Base-by-base conservation (phyloP, 2,888 invertebrate genomes). In the Dioctria linearis region DNA sequence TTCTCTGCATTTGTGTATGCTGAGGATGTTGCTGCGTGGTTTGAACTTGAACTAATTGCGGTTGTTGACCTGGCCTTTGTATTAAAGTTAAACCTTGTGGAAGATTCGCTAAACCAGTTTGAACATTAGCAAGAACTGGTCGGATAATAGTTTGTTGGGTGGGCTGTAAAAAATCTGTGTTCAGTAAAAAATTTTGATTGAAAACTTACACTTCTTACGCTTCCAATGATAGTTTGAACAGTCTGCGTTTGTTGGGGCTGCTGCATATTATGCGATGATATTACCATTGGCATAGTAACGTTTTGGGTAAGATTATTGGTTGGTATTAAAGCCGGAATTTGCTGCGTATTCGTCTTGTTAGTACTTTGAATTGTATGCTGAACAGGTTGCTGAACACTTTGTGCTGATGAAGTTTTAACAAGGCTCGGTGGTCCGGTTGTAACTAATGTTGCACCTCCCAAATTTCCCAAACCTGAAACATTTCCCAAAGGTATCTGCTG, bases 401-500 rank as follows among this genome's bases (percentile, higher is more conserved):
- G 85, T 3, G 86, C 82, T 37, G 86, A 76, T 59, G 87, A 86
- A 9, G 87, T 87, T 83, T 88, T 89, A 3, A 88, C 87, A 80
- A 88, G 82, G 43, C 87, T 85, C 4, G 88, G 88, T 83, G 88
- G 87, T 43, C 88, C 88, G 61, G 87, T 87, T 46, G 88, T 88
- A 2, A 82, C 80, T 6, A 83, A 79, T 3, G 87, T 85, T 59
- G 85, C 85, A 71, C 86, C 86, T 61, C 86, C 46, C 42, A 80
- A 65, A 46, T 86, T 85, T 67, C 87, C 86, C 81, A 89, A 80
- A 4, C 86, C 85, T 40, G 87, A 85, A 43, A 88, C 87, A 83
- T 88, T 89, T 61, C 88, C 87, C n/a, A 89, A 87, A 8, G 89
- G 89, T 82, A 89, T 89, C 83, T 88, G 88, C 79, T 89, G 89